These are phyloP conservation scores for Vesta saturnalis DNA, from an alignment of 2,888 invertebrate species.

Conservation along the genomic window DNA sequence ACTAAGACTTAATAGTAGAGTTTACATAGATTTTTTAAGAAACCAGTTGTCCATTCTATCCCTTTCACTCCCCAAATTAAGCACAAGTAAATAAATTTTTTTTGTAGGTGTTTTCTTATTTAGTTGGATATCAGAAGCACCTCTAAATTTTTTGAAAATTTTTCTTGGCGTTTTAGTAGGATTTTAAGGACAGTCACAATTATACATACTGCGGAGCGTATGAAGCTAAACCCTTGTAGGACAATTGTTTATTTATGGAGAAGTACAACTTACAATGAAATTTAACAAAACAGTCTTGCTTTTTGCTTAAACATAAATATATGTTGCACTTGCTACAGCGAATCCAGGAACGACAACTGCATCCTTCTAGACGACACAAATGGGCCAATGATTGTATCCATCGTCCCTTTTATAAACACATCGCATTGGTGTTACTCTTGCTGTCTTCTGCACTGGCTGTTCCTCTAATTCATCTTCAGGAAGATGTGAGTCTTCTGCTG, in stretches of 20 bases:
- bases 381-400: neutral
- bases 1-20: too few species aligned
- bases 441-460: neutral
- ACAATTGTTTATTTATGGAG: neutral
- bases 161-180: neutral
- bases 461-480: neutral
- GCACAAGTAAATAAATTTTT: too few species aligned
- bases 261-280: neutral
- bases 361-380: neutral
- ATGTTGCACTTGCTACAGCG: neutral
- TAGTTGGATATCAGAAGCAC: too few species aligned
- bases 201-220: neutral
- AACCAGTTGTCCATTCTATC: too few species aligned
- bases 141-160: too few species aligned
- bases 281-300: too few species aligned
- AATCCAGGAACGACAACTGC: neutral
- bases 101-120: too few species aligned
- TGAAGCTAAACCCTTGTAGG: neutral
- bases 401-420: neutral
- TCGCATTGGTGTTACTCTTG: neutral
- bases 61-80: too few species aligned
- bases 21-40: too few species aligned
- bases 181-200: neutral
- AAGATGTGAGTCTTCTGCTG: too few species aligned
- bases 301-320: neutral